phyloP scores from a whole-genome alignment of 2,797 vertebrate genomes.

The Crypturellus tataupa region DNA sequence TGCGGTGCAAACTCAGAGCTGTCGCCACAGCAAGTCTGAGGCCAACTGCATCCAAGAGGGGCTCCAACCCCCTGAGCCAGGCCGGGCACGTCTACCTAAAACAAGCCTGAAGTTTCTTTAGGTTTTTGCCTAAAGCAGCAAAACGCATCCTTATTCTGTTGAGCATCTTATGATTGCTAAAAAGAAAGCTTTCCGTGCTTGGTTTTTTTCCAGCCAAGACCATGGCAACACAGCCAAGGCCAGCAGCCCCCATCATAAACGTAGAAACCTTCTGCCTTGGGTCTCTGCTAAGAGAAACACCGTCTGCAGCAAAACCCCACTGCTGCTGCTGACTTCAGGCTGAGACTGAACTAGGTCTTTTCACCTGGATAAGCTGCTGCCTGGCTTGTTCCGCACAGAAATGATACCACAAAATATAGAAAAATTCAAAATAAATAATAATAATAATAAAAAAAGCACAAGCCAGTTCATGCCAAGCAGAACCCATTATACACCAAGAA shows the following conservation, averaged over 20 bases:
- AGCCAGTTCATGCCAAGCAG: not conserved
- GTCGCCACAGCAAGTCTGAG: not conserved
- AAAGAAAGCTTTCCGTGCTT: fast-evolving
- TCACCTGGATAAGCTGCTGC: not conserved
- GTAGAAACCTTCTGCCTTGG: not conserved
- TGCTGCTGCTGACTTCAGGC: not conserved
- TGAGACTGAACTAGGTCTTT: not conserved
- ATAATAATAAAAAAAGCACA: not conserved
- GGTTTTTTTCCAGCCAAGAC: not conserved
- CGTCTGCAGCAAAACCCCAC: not conserved
- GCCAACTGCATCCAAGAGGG: not conserved
- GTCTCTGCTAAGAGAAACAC: not conserved
- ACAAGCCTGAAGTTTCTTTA: not conserved
- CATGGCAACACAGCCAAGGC: not conserved
- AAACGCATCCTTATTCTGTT: not conserved
- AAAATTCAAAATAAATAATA: too few relatives aligned
- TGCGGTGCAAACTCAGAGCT: fast-evolving
- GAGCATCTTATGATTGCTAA: not conserved
- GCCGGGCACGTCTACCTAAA: not conserved
- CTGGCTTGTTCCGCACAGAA: not conserved
- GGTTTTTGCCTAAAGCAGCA: not conserved
- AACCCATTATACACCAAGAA: not conserved
- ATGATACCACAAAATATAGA: not conserved
- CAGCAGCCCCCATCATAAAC: not conserved
- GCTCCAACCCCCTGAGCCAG: not conserved